These are phyloP conservation scores for Myiopsitta monachus DNA, from an alignment of 2,113 vertebrate genomes.

Conservation along the genomic window DNA sequence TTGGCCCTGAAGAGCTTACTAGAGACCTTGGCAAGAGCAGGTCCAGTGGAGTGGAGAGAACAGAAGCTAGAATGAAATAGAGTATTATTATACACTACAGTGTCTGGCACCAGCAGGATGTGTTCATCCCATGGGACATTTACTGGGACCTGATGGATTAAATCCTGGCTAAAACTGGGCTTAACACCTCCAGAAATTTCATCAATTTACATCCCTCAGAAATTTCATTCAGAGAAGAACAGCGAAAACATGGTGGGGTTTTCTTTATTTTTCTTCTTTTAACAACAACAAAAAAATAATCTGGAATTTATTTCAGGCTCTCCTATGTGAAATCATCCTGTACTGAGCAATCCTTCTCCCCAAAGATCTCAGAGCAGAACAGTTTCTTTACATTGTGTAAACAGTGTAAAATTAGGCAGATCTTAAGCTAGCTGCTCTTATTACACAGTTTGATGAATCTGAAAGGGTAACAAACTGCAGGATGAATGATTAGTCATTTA, in stretches of 20 bases:
- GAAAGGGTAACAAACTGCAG: slow-evolving; percentile 34
- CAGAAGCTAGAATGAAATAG: slow-evolving; percentile 39
- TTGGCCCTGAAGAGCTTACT: slow-evolving; percentile 48
- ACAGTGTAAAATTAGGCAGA: slow-evolving; percentile 13
- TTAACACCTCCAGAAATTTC: background rate
- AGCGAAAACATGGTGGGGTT: background rate
- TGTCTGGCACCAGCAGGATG: background rate
- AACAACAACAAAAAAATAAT: background rate
- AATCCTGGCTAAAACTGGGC: background rate
- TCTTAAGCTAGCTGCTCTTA: slow-evolving; percentile 23
- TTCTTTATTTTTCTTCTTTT: background rate
- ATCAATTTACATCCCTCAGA: background rate
- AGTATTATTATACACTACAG: background rate
- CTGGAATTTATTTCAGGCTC: background rate
- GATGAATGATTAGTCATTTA: slow-evolving; percentile 47
- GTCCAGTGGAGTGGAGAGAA: slow-evolving; percentile 41
- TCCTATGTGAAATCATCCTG: background rate
- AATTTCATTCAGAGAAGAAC: background rate
- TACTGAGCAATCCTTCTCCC: background rate
- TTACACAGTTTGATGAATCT: slow-evolving; percentile 18
- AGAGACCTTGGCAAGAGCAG: slow-evolving; percentile 46
- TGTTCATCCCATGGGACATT: background rate
- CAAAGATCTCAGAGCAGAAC: background rate
- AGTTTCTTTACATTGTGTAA: background rate
- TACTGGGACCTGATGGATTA: background rate